Base-by-base conservation (phyloP, 2,888 invertebrate genomes). In the Meteorus cinctellus region DNA sequence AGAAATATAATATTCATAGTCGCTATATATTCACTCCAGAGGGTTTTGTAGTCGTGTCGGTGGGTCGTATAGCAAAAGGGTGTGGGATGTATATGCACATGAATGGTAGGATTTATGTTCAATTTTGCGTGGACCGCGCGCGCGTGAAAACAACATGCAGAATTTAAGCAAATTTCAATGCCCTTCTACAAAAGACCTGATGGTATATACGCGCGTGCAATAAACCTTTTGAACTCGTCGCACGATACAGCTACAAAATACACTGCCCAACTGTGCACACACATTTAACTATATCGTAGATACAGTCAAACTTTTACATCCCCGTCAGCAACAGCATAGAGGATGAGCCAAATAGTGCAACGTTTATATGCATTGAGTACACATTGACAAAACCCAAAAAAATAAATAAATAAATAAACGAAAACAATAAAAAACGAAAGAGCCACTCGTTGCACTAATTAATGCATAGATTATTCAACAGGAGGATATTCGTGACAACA, bases 121-220 rank as follows among this genome's bases (percentile, higher is more conserved):
- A 85, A 85, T 86, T 86, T 83, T 24, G 55, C 10, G 19, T 55
- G 19, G n/a, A 48, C n/a, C 79, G 83, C 72, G 81, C 80, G 82
- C 80, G 78, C 82, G 81, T 81, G 83, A 84, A 79, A 81, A 79
- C 55, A 55, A 55, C 19, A 71, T 75, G 74, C 81, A 80, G 81
- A 85, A 85, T 86, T 86, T 86, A 85, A 83, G 81, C 81, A 77
- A 84, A 81, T 81, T 55, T 19, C 4, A 19, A n/a, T 6, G 10
- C 19, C 19, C 19, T 24, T 24, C 19, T 19, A 8, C 8, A 6
- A 48, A 19, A 55, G 55, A 55, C 19, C 55, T 19, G 55, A 8
- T n/a, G 48, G n/a, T n/a, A 5, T 14, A 24, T 34, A 34, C 34
- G 41, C 8, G n/a, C 48, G 48, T 48, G 8, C 55, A 55, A 55